Base-by-base conservation (phyloP, 2,888 invertebrate species). In the Parapristionchus giblindavisi region DNA sequence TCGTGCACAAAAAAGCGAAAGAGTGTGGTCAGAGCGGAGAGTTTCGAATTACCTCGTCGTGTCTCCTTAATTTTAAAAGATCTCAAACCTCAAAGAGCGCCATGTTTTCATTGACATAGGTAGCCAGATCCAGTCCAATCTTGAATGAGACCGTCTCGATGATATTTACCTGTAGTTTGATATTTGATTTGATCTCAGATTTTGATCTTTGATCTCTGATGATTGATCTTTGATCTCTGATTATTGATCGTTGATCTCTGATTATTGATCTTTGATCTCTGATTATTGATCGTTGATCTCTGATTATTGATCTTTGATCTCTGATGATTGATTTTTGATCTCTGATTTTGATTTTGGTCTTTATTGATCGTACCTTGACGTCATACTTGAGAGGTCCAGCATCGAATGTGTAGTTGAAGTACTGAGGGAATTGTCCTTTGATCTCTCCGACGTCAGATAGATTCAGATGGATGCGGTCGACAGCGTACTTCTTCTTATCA, bases 41-140 rank as follows among this genome's bases (percentile, higher is more conserved):
- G n/a, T n/a, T n/a, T n/a, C n/a, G n/a, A n/a, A n/a, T n/a, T n/a
- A n/a, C n/a, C n/a, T n/a, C n/a, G n/a, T n/a, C n/a, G n/a, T n/a
- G n/a, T n/a, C n/a, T n/a, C n/a, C n/a, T n/a, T n/a, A n/a, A n/a
- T n/a, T n/a, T n/a, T n/a, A n/a, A n/a, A n/a, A n/a, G n/a, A n/a
- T n/a, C n/a, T n/a, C n/a, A 34, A 32, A 71, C 70, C 61, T 90
- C 89, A 76, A 91, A 92, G 14, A 88, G 89, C 76, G 91, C 91
- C 89, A 92, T 90, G 52, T 61, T 91, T 74, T 86, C 86, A 73
- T 83, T 78, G 11, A 86, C 81, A 70, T 83, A 81, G 63, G 80
- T 80, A 8, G 78, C 79, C 72, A 78, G 76, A 56, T 85, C 81
- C 51, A 83, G 70, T 3, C 86, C 86, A 84, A 86, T 85, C 75